Base-by-base conservation (phyloP, 2,888 invertebrate genomes). In the Nephrotoma appendiculata region DNA sequence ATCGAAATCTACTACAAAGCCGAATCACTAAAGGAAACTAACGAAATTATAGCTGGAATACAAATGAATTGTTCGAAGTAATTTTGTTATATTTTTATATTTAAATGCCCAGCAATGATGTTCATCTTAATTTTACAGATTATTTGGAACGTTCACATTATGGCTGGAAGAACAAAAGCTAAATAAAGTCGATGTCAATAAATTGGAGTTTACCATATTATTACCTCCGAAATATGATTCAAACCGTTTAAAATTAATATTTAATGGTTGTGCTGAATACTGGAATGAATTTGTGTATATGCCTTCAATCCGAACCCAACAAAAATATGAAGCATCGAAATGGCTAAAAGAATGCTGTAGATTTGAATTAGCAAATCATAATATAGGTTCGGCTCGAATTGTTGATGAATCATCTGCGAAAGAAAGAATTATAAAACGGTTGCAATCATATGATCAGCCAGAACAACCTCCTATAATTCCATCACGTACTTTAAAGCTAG, bases 161-260 rank as follows among this genome's bases (percentile, higher is more conserved):
- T 97, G 97, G 97, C 90, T 97, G 87, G 96, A 96, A 90, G 97
- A 97, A 89, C 94, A 95, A 0, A 92, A 94, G 87, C 92, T 97
- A 2, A 96, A 96, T 90, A 95, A 95, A 89, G 89, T 91, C 12
- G 87, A 89, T 5, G 89, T 88, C 41, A 89, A 91, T 87, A 89
- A 90, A n/a, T 90, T 88, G 11, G 94, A 95, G 48, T 91, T 96
- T 57, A 96, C 96, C 7, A 9, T 31, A 71, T 94, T 94, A 52
- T 91, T 96, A 71, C 96, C 96, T 7, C 94, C 95, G 0, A 95
- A 96, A 89, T 97, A 96, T 89, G 94, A 95, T 90, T 93, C 95
- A 6, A 93, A 93, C 87, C 93, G 94, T 88, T 91, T 97, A 85
- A 90, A 93, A 1, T 91, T 93, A 45, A 92, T 96, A 52, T 92